A percentile compares a stretch with the other conserved stretches of the same genome.
Conservation (phyloP, 2,888 invertebrate species). For the Rotaria sp. region DNA sequence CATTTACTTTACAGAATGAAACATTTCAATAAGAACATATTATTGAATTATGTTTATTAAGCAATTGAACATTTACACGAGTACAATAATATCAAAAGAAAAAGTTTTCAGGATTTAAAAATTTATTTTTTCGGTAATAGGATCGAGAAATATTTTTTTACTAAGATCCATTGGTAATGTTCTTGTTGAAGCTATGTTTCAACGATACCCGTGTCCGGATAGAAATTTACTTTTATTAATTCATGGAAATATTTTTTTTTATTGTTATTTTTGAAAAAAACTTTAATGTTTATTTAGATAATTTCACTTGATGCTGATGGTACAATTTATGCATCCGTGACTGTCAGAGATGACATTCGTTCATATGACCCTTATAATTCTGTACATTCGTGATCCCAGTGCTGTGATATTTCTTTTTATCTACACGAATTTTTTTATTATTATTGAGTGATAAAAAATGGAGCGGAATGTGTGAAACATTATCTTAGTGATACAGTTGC, state of each 20-base stretch:
- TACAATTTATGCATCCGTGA: slow-evolving; percentile 59
- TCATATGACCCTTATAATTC: slow-evolving; percentile 52
- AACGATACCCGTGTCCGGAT: slow-evolving; percentile 86
- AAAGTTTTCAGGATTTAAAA: no score
- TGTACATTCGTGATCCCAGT: slow-evolving; percentile 41
- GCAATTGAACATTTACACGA: slow-evolving; percentile 77
- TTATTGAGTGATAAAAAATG: slow-evolving; percentile 64
- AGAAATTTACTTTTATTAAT: slow-evolving; percentile 84
- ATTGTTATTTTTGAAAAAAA: neutral
- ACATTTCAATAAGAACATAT: slow-evolving; percentile 66
- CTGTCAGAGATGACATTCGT: slow-evolving; percentile 49
- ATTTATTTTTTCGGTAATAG: slow-evolving; percentile 52
- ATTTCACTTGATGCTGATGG: slow-evolving; percentile 72
- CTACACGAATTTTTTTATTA: neutral
- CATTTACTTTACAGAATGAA: slow-evolving; percentile 82
- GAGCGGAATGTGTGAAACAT: slow-evolving; percentile 84
- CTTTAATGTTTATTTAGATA: slow-evolving; percentile 49
- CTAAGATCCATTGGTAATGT: slow-evolving; percentile 86
- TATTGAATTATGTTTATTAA: slow-evolving; percentile 78
- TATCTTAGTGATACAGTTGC: slow-evolving; percentile 86
- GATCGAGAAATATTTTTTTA: slow-evolving; percentile 88
- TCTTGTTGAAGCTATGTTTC: slow-evolving; percentile 85
- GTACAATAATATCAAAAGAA: slow-evolving; percentile 51
- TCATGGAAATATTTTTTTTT: slow-evolving; percentile 58
- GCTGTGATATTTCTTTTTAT: neutral